phyloP scores from a whole-genome alignment of 2,888 invertebrate genomes.

The Tachystola acroxantha region DNA sequence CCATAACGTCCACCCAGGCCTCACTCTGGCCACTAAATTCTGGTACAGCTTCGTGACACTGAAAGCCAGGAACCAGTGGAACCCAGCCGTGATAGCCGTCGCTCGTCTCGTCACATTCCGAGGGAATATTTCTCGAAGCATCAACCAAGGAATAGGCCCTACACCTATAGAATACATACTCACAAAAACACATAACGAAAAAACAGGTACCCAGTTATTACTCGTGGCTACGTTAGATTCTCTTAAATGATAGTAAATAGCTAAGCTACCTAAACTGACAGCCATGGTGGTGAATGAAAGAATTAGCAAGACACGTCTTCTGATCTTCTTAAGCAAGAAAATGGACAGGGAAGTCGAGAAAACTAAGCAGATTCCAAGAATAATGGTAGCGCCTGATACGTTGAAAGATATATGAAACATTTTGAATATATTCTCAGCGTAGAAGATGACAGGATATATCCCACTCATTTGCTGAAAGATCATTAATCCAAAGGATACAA shows the following conservation, averaged over 20 bases:
- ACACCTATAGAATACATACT: constrained; percentile 81
- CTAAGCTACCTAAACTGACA: constrained; percentile 66
- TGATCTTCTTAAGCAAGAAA: constrained; percentile 77
- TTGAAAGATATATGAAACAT: constrained; percentile 58
- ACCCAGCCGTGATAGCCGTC: constrained; percentile 81
- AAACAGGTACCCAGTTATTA: constrained; percentile 75
- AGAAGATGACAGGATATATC: constrained; percentile 79
- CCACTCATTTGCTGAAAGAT: constrained; percentile 82
- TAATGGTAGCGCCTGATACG: constrained; percentile 67
- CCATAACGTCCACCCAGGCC: constrained; percentile 81
- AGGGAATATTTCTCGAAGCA: constrained; percentile 83
- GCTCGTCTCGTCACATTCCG: constrained; percentile 80
- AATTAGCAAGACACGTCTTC: constrained; percentile 80
- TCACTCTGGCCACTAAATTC: constrained; percentile 72
- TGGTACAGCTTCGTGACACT: constrained; percentile 80
- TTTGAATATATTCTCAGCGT: constrained; percentile 74
- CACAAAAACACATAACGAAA: constrained; percentile 76
- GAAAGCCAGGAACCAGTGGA: constrained; percentile 85
- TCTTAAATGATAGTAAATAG: constrained; percentile 64
- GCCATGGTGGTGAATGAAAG: constrained; percentile 79
- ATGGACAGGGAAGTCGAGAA: constrained; percentile 77
- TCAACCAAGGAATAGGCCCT: constrained; percentile 86
- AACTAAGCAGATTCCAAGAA: constrained; percentile 80
- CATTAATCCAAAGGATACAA: constrained; percentile 80
- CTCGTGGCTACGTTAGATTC: constrained; percentile 32